phyloP scores from a whole-genome alignment of 2,888 invertebrate genomes.

The Eilema sororculum region DNA sequence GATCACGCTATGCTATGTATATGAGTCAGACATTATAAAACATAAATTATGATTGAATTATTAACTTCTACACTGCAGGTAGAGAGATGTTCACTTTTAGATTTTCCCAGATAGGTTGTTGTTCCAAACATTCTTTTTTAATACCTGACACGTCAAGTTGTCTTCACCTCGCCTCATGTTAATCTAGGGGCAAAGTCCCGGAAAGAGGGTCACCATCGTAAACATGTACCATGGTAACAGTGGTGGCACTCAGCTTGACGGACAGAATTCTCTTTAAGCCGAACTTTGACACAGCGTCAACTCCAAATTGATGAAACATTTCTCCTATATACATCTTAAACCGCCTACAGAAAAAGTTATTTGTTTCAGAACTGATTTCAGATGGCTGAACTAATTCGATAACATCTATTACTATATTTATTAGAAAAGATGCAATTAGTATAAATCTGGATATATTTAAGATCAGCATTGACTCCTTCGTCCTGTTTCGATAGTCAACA shows the following conservation, averaged over 20 bases:
- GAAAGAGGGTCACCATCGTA: too few relatives aligned
- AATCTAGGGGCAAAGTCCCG: too few relatives aligned
- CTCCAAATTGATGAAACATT: background rate
- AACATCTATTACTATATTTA: slow-evolving; percentile 3
- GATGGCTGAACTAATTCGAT: background rate
- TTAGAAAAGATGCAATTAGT: slow-evolving; percentile 5
- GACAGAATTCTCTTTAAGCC: background rate
- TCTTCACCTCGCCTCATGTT: too few relatives aligned
- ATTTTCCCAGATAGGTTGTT: background rate
- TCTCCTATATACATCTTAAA: background rate
- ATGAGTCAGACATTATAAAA: too few relatives aligned
- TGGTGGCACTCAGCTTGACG: too few relatives aligned
- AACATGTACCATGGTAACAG: too few relatives aligned
- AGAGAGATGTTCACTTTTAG: background rate
- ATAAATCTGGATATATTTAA: background rate
- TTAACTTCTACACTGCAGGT: background rate
- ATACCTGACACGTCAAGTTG: too few relatives aligned
- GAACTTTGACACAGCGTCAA: background rate
- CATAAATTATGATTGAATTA: too few relatives aligned
- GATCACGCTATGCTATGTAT: background rate
- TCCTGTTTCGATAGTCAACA: slow-evolving; percentile 3
- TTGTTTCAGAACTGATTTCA: background rate
- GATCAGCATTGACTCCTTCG: slow-evolving; percentile 12
- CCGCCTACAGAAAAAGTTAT: background rate
- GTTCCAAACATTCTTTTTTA: too few relatives aligned